Percentiles rank a stretch among this genome's conserved stretches.
phyloP scores from a whole-genome alignment of 2,797 vertebrate species.

The Alectoris magna region DNA sequence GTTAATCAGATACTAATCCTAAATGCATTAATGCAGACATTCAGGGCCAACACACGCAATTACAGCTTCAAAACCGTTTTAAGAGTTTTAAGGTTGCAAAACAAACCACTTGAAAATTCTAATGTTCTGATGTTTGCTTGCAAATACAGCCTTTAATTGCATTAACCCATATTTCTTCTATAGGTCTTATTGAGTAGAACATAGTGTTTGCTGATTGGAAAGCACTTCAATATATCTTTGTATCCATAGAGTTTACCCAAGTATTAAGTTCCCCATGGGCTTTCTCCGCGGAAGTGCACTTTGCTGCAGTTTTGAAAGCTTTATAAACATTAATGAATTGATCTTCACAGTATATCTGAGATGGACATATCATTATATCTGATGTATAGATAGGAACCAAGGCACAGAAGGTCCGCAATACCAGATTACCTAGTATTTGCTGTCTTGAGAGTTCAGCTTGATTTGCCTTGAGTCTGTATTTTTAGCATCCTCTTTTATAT shows the following conservation, averaged over 20 bases:
- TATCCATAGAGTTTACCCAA: background rate
- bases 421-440: background rate
- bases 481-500: background rate
- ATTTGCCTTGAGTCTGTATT: background rate
- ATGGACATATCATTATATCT: background rate
- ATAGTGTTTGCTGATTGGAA: background rate
- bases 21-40: background rate
- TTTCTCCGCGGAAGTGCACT: slow-evolving; percentile 1
- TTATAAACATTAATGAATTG: slow-evolving; percentile 21
- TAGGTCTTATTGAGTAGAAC: background rate
- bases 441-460: background rate
- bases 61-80: background rate
- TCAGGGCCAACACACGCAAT: background rate
- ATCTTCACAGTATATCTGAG: background rate
- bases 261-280: slow-evolving; percentile 16
- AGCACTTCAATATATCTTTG: slow-evolving; percentile 15
- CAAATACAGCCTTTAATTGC: background rate
- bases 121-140: background rate
- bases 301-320: slow-evolving; percentile 22
- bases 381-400: background rate
- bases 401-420: background rate
- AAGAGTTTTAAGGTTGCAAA: background rate
- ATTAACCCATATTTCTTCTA: background rate
- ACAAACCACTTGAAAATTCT: background rate
- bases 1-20: background rate